Percentiles rank a stretch among this genome's conserved stretches.
These are phyloP conservation scores for Henricia sp. DNA, from an alignment of 53 echinoderm and acorn worm genomes.

Conservation along the genomic window DNA sequence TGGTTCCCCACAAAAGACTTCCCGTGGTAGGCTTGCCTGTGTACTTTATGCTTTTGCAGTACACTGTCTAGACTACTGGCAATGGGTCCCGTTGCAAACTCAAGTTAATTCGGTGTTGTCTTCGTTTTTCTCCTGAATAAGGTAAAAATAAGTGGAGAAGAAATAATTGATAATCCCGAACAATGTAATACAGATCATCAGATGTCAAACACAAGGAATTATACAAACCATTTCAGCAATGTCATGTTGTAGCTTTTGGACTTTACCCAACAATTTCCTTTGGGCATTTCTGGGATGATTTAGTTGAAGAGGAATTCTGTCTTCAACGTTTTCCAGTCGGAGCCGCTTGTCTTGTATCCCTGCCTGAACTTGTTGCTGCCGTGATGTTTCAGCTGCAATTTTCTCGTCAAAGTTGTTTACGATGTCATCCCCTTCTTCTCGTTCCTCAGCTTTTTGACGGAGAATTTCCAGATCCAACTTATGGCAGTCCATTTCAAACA, in stretches of 20 bases:
- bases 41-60: constrained; percentile 4
- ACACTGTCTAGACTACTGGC: constrained; percentile 1
- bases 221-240: not conserved
- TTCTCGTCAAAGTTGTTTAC: constrained; percentile 21
- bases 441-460: not conserved
- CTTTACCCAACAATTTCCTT: not conserved
- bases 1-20: constrained; percentile 54
- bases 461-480: not conserved
- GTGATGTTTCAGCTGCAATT: not conserved
- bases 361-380: not conserved
- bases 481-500: constrained; percentile 11
- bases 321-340: not conserved
- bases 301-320: not conserved
- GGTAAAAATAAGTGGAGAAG: not conserved
- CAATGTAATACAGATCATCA: not conserved
- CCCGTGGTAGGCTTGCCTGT: constrained; percentile 36
- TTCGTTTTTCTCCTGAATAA: not conserved
- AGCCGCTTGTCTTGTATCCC: not conserved
- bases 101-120: not conserved
- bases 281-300: not conserved
- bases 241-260: not conserved
- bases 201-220: not conserved
- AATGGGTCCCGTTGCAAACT: constrained; percentile 37
- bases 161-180: not conserved
- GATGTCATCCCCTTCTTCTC: not conserved